These are phyloP conservation scores for Sitta carolinensis DNA, from an alignment of 2,797 vertebrate species.

Conservation along the genomic window DNA sequence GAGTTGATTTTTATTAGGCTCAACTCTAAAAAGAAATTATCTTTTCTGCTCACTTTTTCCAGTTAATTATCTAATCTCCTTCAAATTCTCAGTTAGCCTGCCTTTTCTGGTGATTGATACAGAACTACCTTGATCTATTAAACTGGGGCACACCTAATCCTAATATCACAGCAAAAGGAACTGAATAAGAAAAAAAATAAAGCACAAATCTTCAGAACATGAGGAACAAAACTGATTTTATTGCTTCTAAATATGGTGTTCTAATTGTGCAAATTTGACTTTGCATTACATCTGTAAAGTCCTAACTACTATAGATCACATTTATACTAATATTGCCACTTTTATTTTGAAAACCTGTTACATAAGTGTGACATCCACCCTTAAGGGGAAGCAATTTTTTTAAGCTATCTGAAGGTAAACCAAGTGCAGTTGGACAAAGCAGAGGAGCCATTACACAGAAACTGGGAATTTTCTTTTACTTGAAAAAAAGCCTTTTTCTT, in stretches of 20 bases:
- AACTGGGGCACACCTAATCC: background rate
- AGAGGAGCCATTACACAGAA: background rate
- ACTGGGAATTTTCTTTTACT: rapidly evolving
- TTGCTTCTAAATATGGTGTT: background rate
- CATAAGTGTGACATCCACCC: background rate
- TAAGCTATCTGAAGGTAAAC: background rate
- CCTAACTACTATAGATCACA: background rate
- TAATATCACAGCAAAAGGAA: background rate
- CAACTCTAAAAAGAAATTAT: background rate
- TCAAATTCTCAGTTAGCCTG: background rate
- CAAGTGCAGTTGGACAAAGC: background rate
- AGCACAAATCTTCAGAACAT: background rate
- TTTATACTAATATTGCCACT: conserved; percentile 16
- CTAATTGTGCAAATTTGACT: background rate
- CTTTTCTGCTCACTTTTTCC: background rate
- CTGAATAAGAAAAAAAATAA: background rate
- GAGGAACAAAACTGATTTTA: background rate
- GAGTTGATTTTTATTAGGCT: background rate
- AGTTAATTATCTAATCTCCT: background rate
- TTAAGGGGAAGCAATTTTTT: background rate
- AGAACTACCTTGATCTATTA: background rate
- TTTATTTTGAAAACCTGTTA: conserved; percentile 38
- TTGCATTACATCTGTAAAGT: background rate
- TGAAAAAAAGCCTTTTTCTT: background rate
- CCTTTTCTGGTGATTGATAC: background rate